These are phyloP conservation scores for Uropsilus gracilis DNA, from an alignment of 2,113 vertebrate genomes.

Conservation along the genomic window DNA sequence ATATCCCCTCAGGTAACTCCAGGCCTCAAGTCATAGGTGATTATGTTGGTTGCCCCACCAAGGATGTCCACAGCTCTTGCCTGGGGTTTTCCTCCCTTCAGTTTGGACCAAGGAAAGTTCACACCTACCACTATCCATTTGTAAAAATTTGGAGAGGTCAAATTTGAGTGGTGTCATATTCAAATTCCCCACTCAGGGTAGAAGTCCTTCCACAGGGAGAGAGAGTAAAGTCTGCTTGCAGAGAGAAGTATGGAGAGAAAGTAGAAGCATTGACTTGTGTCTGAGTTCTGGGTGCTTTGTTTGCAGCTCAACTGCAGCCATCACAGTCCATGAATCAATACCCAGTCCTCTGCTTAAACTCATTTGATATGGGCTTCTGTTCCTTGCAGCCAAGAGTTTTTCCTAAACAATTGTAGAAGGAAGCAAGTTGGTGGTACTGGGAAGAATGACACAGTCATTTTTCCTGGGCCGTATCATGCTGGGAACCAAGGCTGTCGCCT, in stretches of 20 bases:
- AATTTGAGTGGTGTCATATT: neutral
- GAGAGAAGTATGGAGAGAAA: neutral
- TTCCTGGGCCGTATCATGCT: neutral
- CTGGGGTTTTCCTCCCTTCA: neutral
- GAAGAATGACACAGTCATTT: neutral
- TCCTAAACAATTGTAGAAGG: neutral
- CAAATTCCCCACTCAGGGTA: neutral
- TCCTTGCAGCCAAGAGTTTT: neutral
- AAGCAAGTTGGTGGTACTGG: neutral
- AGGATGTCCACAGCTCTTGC: neutral
- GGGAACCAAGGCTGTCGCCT: neutral
- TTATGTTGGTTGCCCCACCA: neutral
- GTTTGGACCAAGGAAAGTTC: neutral
- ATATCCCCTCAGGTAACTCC: neutral
- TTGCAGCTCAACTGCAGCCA: neutral
- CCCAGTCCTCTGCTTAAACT: neutral
- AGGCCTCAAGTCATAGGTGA: neutral
- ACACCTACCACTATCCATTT: neutral
- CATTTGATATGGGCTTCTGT: neutral
- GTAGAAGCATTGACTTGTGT: accelerated
- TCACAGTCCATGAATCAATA: neutral
- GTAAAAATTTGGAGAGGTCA: neutral
- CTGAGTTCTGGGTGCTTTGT: neutral
- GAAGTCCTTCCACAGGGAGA: neutral
- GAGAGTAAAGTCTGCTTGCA: neutral